Conservation (phyloP, 2,797 vertebrate species). For the Chloroceryle inda region DNA sequence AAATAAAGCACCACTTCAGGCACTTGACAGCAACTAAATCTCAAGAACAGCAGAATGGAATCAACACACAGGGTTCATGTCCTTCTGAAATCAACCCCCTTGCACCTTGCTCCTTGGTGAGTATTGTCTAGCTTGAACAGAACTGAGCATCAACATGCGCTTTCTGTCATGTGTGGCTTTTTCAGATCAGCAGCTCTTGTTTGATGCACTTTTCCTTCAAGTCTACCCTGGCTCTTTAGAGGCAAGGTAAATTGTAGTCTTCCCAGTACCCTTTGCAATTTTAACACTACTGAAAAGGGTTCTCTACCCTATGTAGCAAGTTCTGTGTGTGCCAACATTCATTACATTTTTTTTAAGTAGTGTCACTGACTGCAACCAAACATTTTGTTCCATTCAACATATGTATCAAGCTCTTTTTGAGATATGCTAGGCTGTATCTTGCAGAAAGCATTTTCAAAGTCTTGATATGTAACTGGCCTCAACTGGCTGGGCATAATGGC, state of each 20-base stretch:
- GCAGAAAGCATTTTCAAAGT: slow-evolving; percentile 99
- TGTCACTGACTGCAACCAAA: slow-evolving; percentile 99
- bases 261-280: slow-evolving; percentile 85
- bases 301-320: slow-evolving; percentile 83
- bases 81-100: slow-evolving; percentile 88
- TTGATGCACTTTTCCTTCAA: slow-evolving; percentile 87
- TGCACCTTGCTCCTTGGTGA: slow-evolving; percentile 86
- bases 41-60: slow-evolving; percentile 98
- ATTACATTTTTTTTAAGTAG: slow-evolving; percentile 73
- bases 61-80: slow-evolving; percentile 89
- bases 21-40: slow-evolving; percentile 99
- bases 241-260: slow-evolving; percentile 83
- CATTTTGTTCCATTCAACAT: slow-evolving; percentile 99
- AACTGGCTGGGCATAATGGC: slow-evolving; percentile 94
- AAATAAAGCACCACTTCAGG: slow-evolving; percentile 99
- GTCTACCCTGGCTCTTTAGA: slow-evolving; percentile 86
- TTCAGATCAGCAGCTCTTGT: slow-evolving; percentile 83
- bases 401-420: slow-evolving; percentile 98
- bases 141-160: slow-evolving; percentile 85
- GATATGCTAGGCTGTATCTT: slow-evolving; percentile 99
- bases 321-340: slow-evolving; percentile 86
- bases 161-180: slow-evolving; percentile 85
- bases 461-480: slow-evolving; percentile 97
- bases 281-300: slow-evolving; percentile 87
- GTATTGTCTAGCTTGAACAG: slow-evolving; percentile 85